Conservation (phyloP, 2,888 invertebrate species). For the Lepidochrysops patricia region DNA sequence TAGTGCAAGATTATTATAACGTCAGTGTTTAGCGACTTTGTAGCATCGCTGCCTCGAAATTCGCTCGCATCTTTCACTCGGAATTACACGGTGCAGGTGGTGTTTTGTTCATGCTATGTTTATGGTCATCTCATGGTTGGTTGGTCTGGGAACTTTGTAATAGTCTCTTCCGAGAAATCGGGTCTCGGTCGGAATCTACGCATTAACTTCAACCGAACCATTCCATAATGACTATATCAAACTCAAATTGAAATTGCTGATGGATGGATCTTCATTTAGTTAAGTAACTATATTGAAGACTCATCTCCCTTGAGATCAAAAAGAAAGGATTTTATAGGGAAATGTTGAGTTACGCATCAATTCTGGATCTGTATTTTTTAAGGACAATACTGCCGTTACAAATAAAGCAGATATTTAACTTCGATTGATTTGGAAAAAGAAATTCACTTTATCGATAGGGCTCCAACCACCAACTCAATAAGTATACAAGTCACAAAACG, state of each 20-base stretch:
- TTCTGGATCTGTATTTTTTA: too few relatives aligned
- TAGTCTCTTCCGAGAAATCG: background rate
- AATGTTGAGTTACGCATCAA: too few relatives aligned
- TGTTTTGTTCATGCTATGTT: background rate
- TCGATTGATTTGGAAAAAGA: too few relatives aligned
- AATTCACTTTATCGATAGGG: background rate
- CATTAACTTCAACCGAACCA: background rate
- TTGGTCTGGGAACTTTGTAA: conserved; percentile 2
- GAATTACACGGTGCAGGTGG: background rate
- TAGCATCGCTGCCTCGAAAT: background rate
- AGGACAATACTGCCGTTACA: too few relatives aligned
- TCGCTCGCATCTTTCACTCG: background rate
- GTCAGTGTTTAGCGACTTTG: background rate
- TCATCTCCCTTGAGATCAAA: too few relatives aligned
- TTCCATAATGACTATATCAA: too few relatives aligned
- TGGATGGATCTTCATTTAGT: too few relatives aligned
- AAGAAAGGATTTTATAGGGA: too few relatives aligned
- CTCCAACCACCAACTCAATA: background rate
- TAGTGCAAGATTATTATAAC: conserved; percentile 8
- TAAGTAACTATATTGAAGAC: too few relatives aligned
- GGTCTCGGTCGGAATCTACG: background rate
- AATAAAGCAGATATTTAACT: too few relatives aligned
- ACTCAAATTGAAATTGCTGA: too few relatives aligned
- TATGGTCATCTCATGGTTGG: conserved; percentile 9
- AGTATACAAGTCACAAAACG: background rate